These are phyloP conservation scores for Uromys caudimaculatus DNA, from an alignment of 2,797 vertebrate species.

Conservation along the genomic window DNA sequence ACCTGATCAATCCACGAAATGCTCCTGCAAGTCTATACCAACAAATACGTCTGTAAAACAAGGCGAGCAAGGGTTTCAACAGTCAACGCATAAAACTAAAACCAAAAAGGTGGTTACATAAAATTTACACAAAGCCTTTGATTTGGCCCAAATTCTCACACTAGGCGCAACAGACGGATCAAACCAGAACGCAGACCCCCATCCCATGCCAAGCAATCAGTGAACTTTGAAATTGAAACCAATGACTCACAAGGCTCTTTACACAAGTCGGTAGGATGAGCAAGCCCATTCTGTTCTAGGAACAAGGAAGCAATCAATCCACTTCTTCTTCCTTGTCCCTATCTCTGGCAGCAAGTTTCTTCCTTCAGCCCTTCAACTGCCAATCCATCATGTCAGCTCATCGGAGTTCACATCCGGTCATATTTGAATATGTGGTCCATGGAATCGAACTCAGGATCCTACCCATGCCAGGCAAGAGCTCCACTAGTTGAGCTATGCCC, in stretches of 20 bases:
- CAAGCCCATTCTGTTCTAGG: neutral
- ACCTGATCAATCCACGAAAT: neutral
- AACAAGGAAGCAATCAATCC: neutral
- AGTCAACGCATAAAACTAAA: neutral
- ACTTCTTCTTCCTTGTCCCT: neutral
- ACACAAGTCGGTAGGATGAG: neutral
- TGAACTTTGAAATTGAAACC: neutral
- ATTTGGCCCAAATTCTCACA: neutral
- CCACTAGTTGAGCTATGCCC: neutral
- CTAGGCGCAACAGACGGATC: neutral
- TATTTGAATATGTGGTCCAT: too few relatives aligned
- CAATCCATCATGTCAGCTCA: neutral
- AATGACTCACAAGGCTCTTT: too few relatives aligned
- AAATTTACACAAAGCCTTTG: neutral
- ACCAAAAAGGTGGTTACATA: neutral
- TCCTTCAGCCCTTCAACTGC: neutral
- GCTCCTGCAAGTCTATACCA: neutral
- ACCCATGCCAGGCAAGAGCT: neutral
- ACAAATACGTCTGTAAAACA: slow-evolving; percentile 1
- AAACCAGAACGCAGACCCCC: neutral
- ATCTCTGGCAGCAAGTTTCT: neutral
- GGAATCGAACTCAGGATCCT: neutral
- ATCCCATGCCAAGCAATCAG: neutral
- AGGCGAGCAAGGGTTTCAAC: neutral
- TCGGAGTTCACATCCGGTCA: neutral